phyloP scores from a whole-genome alignment of 2,113 vertebrate species.

The Phyllostomus discolor region DNA sequence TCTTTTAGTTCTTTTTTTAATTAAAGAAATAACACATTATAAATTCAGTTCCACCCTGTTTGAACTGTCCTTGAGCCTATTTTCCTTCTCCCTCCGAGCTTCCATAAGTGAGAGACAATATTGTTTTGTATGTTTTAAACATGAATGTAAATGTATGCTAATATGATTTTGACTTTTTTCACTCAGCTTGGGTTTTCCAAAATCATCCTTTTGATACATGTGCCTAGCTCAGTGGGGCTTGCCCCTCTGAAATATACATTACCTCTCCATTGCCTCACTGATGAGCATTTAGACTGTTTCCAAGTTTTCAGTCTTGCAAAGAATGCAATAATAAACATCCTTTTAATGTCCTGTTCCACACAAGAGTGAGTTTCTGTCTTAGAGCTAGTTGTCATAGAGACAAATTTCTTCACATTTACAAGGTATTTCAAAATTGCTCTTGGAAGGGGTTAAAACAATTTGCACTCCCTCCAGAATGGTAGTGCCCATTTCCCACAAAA shows the following conservation, averaged over 20 bases:
- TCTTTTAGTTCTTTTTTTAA: conserved; percentile 5
- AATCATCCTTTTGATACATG: background rate
- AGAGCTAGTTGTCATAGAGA: background rate
- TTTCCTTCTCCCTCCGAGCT: background rate
- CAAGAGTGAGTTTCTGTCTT: background rate
- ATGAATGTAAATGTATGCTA: background rate
- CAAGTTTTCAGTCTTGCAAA: background rate
- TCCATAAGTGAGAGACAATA: background rate
- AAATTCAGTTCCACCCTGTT: background rate
- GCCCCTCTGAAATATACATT: background rate
- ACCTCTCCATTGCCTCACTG: background rate
- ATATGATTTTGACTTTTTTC: background rate
- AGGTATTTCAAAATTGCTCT: background rate
- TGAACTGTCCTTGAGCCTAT: background rate
- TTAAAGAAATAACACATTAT: conserved; percentile 38
- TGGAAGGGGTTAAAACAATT: background rate
- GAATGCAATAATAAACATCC: background rate
- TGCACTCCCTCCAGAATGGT: background rate
- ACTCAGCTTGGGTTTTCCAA: background rate
- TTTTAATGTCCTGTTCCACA: background rate
- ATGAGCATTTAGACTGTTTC: background rate
- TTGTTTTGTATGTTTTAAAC: conserved; percentile 1
- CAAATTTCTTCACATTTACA: background rate
- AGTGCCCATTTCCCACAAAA: background rate
- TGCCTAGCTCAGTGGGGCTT: background rate